These are phyloP conservation scores for Agonopterix subpropinquella DNA, from an alignment of 2,888 invertebrate genomes.

Conservation along the genomic window DNA sequence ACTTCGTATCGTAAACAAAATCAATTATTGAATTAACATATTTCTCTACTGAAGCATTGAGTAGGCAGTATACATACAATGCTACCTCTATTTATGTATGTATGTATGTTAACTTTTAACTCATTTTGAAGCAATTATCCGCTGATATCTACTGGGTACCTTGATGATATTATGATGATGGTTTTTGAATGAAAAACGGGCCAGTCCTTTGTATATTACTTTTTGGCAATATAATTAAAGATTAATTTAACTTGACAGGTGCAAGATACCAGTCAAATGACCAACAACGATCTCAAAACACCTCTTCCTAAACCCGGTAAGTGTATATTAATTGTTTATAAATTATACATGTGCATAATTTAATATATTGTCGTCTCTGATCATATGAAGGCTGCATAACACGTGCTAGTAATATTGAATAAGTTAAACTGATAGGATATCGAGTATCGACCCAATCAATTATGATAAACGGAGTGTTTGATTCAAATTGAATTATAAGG, in stretches of 20 bases:
- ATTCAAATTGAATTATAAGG: not conserved
- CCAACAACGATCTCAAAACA: slow-evolving; percentile 65
- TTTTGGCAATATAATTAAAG: too few relatives aligned
- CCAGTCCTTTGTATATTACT: too few relatives aligned
- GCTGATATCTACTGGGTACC: too few relatives aligned
- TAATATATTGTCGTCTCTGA: slow-evolving; percentile 1
- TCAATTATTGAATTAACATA: too few relatives aligned
- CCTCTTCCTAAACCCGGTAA: slow-evolving; percentile 65
- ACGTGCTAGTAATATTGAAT: not conserved
- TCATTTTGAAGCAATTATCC: too few relatives aligned
- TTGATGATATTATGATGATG: too few relatives aligned
- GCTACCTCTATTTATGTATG: too few relatives aligned
- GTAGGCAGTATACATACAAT: too few relatives aligned
- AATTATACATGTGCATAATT: slow-evolving; percentile 6
- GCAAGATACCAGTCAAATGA: slow-evolving; percentile 62
- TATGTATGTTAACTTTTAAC: too few relatives aligned
- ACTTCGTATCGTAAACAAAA: too few relatives aligned
- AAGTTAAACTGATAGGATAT: not conserved
- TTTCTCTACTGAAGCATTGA: too few relatives aligned
- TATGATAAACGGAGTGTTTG: not conserved
- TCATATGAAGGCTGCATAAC: not conserved
- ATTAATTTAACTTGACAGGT: slow-evolving; percentile 32
- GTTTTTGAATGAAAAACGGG: too few relatives aligned
- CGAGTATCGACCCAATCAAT: not conserved
- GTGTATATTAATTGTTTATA: slow-evolving; percentile 20